Base-by-base conservation (phyloP, 2,113 vertebrate genomes). In the Pachyramphus minor region DNA sequence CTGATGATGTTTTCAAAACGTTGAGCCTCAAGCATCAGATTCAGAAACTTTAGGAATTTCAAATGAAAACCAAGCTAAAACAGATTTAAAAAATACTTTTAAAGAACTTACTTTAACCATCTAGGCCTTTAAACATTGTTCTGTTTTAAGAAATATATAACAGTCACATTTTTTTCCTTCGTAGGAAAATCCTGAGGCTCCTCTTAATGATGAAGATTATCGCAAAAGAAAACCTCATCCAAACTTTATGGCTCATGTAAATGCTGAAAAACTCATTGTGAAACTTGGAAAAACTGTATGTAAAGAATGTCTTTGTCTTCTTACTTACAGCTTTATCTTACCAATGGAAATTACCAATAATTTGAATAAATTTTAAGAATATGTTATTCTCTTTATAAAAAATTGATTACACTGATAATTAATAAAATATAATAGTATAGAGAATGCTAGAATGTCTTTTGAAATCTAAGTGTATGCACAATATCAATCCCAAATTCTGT, bases 251-350 rank as follows among this genome's bases (percentile, higher is more conserved):
- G 95, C 96, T 50, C 98, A 99, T 83, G 97, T 98, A 50, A 98
- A 98, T 90, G 96, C 98, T 60, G 99, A 99, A 96, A 99, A 98
- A 94, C 96, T 97, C 22, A 97, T 99, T 66, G 97, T 98, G 27
- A 99, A 99, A 97, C 94, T 98, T 75, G 99, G 99, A 6, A 99
- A 98, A 98, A 98, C 97, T 6, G 99, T 99, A 91, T 79, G 99
- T 98, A 74, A 83, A 78, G 8, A 56, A 31, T 12, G 22, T 58
- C 6, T 91, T 78, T 44, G 1, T 75, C 18, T 35, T 72, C 68
- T 81, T 62, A 58, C 33, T 74, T 72, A n/a, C 4, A 85, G 24
- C 6, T 52, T 89, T 59, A 50, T 37, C 14, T 35, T 77, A 74
- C 23, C 82, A 72, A 83, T 47, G 14, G 24, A 84, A 75, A 24